phyloP scores from a whole-genome alignment of 2,113 vertebrate genomes.

The Sylvietta virens region DNA sequence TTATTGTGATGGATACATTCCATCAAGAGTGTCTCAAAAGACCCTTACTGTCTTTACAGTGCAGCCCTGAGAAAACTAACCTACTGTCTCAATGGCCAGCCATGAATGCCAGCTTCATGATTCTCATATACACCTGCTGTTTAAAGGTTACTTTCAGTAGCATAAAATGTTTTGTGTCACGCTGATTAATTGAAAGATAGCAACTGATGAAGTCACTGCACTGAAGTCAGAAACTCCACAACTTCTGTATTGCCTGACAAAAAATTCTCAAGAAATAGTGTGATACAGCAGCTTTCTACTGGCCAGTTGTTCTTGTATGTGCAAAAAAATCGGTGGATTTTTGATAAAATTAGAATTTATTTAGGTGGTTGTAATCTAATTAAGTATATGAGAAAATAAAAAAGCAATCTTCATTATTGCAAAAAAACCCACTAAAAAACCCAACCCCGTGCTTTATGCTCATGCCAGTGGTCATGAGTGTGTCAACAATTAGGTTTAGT shows the following conservation, averaged over 20 bases:
- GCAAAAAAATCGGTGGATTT: not conserved
- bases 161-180: not conserved
- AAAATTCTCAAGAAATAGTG: not conserved
- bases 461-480: not conserved
- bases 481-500: not conserved
- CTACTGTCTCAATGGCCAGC: not conserved
- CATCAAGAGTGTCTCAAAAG: not conserved
- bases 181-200: not conserved
- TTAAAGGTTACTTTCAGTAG: not conserved
- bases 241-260: not conserved
- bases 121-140: not conserved
- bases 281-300: not conserved
- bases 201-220: not conserved
- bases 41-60: not conserved
- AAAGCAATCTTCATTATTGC: not conserved
- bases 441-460: not conserved
- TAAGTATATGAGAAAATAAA: not conserved
- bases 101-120: not conserved
- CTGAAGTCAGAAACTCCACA: not conserved
- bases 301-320: not conserved
- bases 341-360: not conserved
- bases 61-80: not conserved
- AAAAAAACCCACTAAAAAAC: not conserved
- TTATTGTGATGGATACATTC: not conserved
- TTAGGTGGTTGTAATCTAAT: not conserved